Evolutionary conservation across 2,113 vertebrate species (phyloP).

Genomic region (Emydura subglobosa): DNA sequence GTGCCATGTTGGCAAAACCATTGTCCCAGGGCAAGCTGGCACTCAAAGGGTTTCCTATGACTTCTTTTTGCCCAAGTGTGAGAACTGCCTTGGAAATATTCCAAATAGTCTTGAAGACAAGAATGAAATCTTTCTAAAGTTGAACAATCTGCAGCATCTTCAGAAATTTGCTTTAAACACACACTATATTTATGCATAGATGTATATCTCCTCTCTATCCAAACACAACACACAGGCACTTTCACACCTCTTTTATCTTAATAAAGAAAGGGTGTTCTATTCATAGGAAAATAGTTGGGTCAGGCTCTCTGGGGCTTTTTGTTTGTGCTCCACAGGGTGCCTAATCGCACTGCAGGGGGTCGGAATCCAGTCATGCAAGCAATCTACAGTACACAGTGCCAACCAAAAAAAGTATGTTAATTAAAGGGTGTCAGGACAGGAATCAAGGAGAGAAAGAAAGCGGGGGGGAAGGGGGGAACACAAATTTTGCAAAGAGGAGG

Average conservation of each 20-base stretch:
- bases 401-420: constrained; percentile 64
- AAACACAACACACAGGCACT: neutral
- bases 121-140: neutral
- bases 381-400: constrained; percentile 52
- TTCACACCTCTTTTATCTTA: constrained; percentile 42
- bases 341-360: constrained; percentile 50
- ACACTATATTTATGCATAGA: constrained; percentile 34
- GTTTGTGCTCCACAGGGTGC: constrained; percentile 66
- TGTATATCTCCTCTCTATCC: neutral
- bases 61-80: neutral
- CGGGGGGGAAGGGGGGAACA: neutral
- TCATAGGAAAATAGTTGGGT: constrained; percentile 70
- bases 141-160: neutral
- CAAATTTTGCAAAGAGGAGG: constrained; percentile 35
- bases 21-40: neutral
- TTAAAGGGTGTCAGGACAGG: constrained; percentile 78
- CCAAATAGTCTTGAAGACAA: rapidly evolving
- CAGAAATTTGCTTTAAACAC: neutral
- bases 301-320: constrained; percentile 68
- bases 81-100: rapidly evolving
- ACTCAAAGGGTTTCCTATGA: neutral
- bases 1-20: neutral
- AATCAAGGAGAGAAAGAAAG: constrained; percentile 9
- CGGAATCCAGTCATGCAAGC: constrained; percentile 61
- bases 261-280: constrained; percentile 66